A percentile compares a stretch with the other conserved stretches of the same genome.
phyloP scores from a whole-genome alignment of 2,113 vertebrate genomes.

The Antechinus stuartii region DNA sequence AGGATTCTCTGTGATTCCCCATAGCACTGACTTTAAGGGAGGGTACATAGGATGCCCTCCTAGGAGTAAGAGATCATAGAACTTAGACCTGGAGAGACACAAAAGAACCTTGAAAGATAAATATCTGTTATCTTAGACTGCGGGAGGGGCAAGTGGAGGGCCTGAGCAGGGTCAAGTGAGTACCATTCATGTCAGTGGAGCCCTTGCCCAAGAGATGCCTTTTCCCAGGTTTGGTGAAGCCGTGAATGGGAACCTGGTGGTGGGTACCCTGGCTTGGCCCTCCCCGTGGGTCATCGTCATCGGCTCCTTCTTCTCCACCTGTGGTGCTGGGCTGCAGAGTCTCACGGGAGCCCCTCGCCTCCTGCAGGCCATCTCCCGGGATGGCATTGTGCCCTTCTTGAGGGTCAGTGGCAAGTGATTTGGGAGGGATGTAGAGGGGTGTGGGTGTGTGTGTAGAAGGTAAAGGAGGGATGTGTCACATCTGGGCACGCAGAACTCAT shows the following conservation, averaged over 20 bases:
- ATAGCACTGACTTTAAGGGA: neutral
- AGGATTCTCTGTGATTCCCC: neutral
- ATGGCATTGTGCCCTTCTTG: conserved; percentile 96
- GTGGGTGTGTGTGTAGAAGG: neutral
- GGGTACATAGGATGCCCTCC: neutral
- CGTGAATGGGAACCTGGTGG: conserved; percentile 96
- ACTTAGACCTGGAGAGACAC: neutral
- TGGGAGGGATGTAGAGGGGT: accelerated
- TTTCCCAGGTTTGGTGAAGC: conserved; percentile 93
- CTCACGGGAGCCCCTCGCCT: conserved; percentile 96
- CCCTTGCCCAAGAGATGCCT: neutral
- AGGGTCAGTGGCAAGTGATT: conserved; percentile 85
- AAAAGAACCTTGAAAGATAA: neutral
- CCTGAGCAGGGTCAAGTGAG: neutral
- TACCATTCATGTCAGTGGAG: neutral
- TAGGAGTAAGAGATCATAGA: neutral
- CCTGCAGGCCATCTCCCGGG: conserved; percentile 95
- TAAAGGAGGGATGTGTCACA: neutral
- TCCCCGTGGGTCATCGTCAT: conserved; percentile 98
- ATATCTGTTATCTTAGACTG: neutral
- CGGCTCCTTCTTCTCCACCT: conserved; percentile 98
- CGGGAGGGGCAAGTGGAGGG: too few species aligned
- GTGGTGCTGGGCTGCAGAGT: conserved; percentile 96
- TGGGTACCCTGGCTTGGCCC: conserved; percentile 96
- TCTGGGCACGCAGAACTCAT: neutral